These are phyloP conservation scores for Apocheima hispidaria DNA, from an alignment of 2,888 invertebrate genomes.

Conservation along the genomic window DNA sequence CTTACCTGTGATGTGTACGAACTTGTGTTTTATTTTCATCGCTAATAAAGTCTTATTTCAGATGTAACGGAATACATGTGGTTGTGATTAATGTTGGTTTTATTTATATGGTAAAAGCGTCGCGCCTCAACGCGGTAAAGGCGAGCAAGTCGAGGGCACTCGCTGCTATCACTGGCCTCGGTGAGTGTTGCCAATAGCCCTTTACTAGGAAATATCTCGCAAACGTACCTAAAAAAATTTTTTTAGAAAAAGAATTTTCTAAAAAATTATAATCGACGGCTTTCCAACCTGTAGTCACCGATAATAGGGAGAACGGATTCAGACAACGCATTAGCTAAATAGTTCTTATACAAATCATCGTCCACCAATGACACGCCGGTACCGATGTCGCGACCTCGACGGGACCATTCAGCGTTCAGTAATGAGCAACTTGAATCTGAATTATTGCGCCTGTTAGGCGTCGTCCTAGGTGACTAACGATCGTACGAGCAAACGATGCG, in stretches of 20 bases:
- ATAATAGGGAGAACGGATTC: background rate
- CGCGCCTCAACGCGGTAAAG: slow-evolving; percentile 90
- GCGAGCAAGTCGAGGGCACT: slow-evolving; percentile 94
- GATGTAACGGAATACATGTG: slow-evolving; percentile 80
- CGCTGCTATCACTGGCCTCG: slow-evolving; percentile 95
- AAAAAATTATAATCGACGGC: background rate
- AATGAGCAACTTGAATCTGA: too few species aligned
- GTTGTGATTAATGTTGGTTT: slow-evolving; percentile 85
- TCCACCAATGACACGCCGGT: background rate
- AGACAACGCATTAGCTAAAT: background rate
- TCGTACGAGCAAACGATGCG: too few species aligned
- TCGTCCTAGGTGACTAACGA: too few species aligned
- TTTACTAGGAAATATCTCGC: slow-evolving; percentile 45
- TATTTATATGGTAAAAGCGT: slow-evolving; percentile 88
- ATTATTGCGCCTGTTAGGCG: too few species aligned
- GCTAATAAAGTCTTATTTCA: slow-evolving; percentile 85
- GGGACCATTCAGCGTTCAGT: too few species aligned
- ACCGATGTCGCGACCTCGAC: background rate
- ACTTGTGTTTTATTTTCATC: slow-evolving; percentile 61
- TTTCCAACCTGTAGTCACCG: background rate
- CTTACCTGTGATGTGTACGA: slow-evolving; percentile 52
- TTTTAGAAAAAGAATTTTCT: too few species aligned
- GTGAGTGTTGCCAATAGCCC: slow-evolving; percentile 88
- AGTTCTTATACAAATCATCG: background rate
- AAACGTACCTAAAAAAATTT: too few species aligned